Base-by-base conservation (phyloP, 2,888 invertebrate genomes). In the Gasteruption jaculator region DNA sequence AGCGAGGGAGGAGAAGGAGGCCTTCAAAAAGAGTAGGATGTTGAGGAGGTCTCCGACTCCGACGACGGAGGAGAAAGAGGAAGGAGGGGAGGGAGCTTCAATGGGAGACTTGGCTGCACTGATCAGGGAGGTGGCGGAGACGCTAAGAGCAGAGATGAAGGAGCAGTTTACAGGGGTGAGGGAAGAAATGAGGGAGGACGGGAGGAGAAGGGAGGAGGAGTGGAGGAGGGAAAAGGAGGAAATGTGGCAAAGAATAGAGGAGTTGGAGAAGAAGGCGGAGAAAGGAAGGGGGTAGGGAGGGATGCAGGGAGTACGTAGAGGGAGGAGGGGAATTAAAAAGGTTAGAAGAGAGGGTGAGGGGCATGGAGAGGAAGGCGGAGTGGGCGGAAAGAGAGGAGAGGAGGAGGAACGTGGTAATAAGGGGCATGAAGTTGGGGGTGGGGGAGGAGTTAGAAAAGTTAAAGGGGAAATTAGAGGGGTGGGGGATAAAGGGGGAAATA, bases 151-250 rank as follows among this genome's bases (percentile, higher is more conserved):
- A n/a, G n/a, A n/a, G n/a, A n/a, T 4, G 10, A 15, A 31, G 14
- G 18, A n/a, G 10, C 10, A 29, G 12, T 5, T 11, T 4, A 18
- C 20, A 19, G 32, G 27, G 34, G 27, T 12, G 20, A 25, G n/a
- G 24, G 2, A 14, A n/a, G n/a, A 25, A 40, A 32, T 31, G 35
- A 39, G 25, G 16, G 33, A 39, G 24, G 24, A 42, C 19, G 20
- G 32, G 14, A 21, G 14, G 10, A 22, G 32, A 19, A 11, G 16
- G 38, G 16, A 16, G 29, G 33, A 31, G 22, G 7, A 15, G n/a
- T 11, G 22, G 29, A 10, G 15, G 36, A 16, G 11, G 29, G 14
- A 27, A n/a, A 36, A 30, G 18, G 15, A n/a, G 4, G 27, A 18
- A 34, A 16, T 15, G 12, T 24, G 14, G 8, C 4, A 8, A 14